phyloP scores from a whole-genome alignment of 1,140 invertebrate species.

The Lordiphosa collinella region DNA sequence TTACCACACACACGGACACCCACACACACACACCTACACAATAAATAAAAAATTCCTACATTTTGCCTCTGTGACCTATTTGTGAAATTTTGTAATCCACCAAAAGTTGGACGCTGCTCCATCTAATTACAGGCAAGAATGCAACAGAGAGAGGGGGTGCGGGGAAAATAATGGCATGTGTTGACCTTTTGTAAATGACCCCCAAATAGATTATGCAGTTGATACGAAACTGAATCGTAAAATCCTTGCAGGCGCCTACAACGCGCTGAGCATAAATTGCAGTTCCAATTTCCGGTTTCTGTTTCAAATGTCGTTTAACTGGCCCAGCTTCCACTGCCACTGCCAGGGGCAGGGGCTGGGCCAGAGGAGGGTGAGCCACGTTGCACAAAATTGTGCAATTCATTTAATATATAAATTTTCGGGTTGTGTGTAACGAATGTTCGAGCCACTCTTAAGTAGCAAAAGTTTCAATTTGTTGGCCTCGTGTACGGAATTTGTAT shows the following conservation, averaged over 20 bases:
- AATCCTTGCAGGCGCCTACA: constrained; percentile 35
- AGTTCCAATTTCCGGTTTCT: constrained; percentile 71
- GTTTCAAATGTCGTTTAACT: constrained; percentile 58
- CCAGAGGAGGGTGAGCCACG: constrained; percentile 22
- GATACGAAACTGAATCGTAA: constrained; percentile 35
- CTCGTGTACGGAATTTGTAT: constrained; percentile 26
- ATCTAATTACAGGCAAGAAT: neutral
- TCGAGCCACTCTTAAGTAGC: constrained; percentile 45
- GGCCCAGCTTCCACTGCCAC: constrained; percentile 10
- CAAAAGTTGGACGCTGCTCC: neutral
- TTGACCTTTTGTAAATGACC: constrained; percentile 67
- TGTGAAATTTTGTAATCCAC: too few relatives aligned
- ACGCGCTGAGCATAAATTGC: constrained; percentile 69
- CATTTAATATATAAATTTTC: constrained; percentile 60
- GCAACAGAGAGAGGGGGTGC: neutral
- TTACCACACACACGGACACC: too few relatives aligned
- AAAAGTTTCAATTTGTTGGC: constrained; percentile 64
- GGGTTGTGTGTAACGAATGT: constrained; percentile 49
- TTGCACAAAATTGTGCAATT: constrained; percentile 66
- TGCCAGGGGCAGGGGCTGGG: neutral
- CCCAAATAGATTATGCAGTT: constrained; percentile 66
- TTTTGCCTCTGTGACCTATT: too few relatives aligned
- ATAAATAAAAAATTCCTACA: too few relatives aligned
- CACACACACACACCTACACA: too few relatives aligned
- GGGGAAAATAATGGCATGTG: constrained; percentile 4